Evolutionary conservation across 1,140 invertebrate genomes (phyloP).

Genomic region (Galleria mellonella): DNA sequence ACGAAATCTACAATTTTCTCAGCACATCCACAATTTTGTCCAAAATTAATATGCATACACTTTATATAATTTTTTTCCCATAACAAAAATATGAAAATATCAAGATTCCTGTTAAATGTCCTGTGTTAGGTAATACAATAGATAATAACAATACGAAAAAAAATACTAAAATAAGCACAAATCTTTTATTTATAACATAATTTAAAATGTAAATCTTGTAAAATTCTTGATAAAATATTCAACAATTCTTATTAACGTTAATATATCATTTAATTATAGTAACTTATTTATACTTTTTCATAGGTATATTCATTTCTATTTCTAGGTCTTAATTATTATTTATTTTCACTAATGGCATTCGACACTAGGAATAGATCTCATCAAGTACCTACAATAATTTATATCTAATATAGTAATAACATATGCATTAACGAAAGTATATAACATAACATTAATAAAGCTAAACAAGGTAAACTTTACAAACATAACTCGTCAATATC

Average conservation of each 20-base stretch:
- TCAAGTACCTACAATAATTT: neutral
- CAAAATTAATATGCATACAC: too few species aligned
- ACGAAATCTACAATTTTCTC: too few species aligned
- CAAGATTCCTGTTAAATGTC: too few species aligned
- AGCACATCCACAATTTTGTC: too few species aligned
- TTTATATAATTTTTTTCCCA: too few species aligned
- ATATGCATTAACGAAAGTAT: neutral
- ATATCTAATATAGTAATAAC: neutral
- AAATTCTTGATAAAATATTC: conserved; percentile 63
- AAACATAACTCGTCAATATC: neutral
- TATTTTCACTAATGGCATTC: conserved; percentile 56
- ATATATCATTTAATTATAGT: conserved; percentile 29
- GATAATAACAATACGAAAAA: neutral
- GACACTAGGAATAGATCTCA: conserved; percentile 18
- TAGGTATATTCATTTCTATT: conserved; percentile 5
- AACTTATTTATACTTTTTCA: conserved; percentile 33
- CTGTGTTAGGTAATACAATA: too few species aligned
- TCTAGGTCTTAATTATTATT: conserved; percentile 9
- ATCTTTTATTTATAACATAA: conserved; percentile 64
- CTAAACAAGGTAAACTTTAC: too few species aligned
- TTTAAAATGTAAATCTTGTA: conserved; percentile 68
- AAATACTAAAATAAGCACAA: conserved; percentile 42
- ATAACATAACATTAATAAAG: neutral
- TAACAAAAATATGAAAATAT: too few species aligned
- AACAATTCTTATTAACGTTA: conserved; percentile 43